phyloP scores from a whole-genome alignment of 2,888 invertebrate species.

The Tetragnatha montana region DNA sequence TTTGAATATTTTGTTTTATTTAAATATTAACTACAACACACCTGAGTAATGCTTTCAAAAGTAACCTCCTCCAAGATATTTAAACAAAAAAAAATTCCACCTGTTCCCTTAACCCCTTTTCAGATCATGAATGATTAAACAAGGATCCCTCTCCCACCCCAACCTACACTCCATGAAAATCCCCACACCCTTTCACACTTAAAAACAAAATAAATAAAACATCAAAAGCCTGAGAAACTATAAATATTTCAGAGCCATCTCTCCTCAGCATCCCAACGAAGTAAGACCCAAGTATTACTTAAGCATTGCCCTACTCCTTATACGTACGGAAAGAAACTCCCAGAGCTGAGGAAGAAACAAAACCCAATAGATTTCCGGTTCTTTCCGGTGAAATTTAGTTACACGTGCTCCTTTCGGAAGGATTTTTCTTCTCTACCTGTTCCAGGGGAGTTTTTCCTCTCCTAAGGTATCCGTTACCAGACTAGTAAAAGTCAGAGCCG shows the following conservation, averaged over 20 bases:
- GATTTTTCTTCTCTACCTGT: slow-evolving; percentile 12
- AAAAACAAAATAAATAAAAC: neutral
- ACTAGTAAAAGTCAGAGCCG: slow-evolving; percentile 24
- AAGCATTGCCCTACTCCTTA: neutral
- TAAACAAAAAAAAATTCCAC: too few relatives aligned
- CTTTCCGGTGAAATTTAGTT: slow-evolving; percentile 8
- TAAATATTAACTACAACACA: too few relatives aligned
- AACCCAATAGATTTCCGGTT: slow-evolving; percentile 24
- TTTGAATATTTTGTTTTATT: too few relatives aligned
- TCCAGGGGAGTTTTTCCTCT: neutral
- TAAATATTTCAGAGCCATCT: slow-evolving; percentile 27
- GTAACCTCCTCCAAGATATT: too few relatives aligned
- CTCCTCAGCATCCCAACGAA: neutral
- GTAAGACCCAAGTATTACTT: neutral
- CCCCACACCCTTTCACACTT: neutral
- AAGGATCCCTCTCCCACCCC: too few relatives aligned
- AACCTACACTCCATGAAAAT: neutral
- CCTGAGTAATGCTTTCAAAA: too few relatives aligned
- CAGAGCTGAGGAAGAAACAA: slow-evolving; percentile 9
- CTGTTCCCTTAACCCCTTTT: too few relatives aligned
- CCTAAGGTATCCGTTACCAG: slow-evolving; percentile 15
- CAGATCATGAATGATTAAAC: too few relatives aligned
- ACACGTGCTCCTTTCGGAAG: slow-evolving; percentile 16
- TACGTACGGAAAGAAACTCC: neutral
- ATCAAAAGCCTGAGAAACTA: neutral